Evolutionary conservation across 2,888 invertebrate species (phyloP), one percentile per base, ranked within the genome.

Genomic region (Eubasilissa splendida): DNA sequence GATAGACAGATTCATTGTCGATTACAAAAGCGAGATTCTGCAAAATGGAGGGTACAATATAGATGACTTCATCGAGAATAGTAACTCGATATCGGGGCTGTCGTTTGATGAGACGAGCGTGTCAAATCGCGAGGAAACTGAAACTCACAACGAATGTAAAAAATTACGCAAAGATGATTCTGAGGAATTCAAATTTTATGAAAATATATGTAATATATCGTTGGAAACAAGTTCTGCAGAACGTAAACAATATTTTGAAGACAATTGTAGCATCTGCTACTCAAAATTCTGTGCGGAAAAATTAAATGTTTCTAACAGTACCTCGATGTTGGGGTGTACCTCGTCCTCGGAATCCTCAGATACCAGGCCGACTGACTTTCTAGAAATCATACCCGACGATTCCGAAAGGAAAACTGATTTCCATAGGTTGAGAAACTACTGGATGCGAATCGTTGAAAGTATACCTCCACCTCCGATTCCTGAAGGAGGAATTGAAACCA

Each of bases 391-490:
- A 7, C 31, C 63, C 12, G 7, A 76, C 14, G 42, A 42, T 42
- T 42, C 42, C 7, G 4, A 42, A 42, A 42, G 2, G 4, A 42
- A 42, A 7, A 42, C 42, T 7, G 65, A 76, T 60, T 42, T 52
- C 33, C 70, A 73, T 11, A 7, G 33, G 12, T 31, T 63, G 33
- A 22, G 31, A 4, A 63, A 7, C 11, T 80, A 82, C 73, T 78
- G 83, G 83, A 50, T 59, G 76, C 52, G 77, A 12, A 11, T 85
- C 60, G 54, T 76, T 68, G 76, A 83, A 76, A 79, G 58, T 79
- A 52, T 83, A 78, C 84, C 84, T 58, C 81, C 83, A 3, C 83
- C 83, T 58, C 80, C 74, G 60, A 75, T 33, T 31, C 14, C 63
- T 4, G 31, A 63, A 63, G 63, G 31, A 63, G 63, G 33, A 42